A percentile compares a stretch with the other conserved stretches of the same genome.
phyloP scores from a whole-genome alignment of 2,888 invertebrate genomes.

The Nephrotoma guestfalica region DNA sequence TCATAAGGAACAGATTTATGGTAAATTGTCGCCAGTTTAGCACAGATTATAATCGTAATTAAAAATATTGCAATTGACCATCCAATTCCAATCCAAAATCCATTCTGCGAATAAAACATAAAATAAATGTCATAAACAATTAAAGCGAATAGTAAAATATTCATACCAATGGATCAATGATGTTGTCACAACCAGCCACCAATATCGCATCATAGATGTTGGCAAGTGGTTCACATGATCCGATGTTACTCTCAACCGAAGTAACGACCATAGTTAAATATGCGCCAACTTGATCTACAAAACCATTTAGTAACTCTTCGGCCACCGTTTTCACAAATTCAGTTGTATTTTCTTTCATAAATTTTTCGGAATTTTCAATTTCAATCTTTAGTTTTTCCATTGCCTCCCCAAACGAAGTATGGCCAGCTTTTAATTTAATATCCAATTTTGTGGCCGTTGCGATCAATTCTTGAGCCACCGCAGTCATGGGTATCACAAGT shows the following conservation, averaged over 20 bases:
- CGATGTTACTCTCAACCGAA: slow-evolving; percentile 46
- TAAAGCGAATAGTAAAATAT: slow-evolving; percentile 30
- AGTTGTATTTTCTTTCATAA: slow-evolving; percentile 50
- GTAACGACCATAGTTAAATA: slow-evolving; percentile 49
- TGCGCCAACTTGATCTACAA: slow-evolving; percentile 46
- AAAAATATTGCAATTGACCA: slow-evolving; percentile 72
- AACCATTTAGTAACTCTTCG: slow-evolving; percentile 46
- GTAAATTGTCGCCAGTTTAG: slow-evolving; percentile 71
- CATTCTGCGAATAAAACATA: slow-evolving; percentile 48
- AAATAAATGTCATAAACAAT: background rate
- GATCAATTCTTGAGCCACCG: slow-evolving; percentile 37
- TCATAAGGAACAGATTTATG: slow-evolving; percentile 77
- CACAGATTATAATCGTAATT: slow-evolving; percentile 64
- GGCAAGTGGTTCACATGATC: slow-evolving; percentile 68
- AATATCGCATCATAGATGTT: slow-evolving; percentile 63
- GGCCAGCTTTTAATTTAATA: slow-evolving; percentile 54
- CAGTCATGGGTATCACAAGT: slow-evolving; percentile 33
- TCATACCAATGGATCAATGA: slow-evolving; percentile 67
- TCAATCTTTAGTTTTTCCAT: slow-evolving; percentile 50
- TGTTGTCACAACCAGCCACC: slow-evolving; percentile 60
- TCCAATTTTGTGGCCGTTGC: slow-evolving; percentile 42
- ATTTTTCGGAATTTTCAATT: slow-evolving; percentile 51
- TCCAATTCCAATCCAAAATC: slow-evolving; percentile 82
- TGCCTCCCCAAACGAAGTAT: slow-evolving; percentile 52
- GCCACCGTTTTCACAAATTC: slow-evolving; percentile 51